Base-by-base conservation (phyloP, 1,140 invertebrate species). In the Eumeta japonica region DNA sequence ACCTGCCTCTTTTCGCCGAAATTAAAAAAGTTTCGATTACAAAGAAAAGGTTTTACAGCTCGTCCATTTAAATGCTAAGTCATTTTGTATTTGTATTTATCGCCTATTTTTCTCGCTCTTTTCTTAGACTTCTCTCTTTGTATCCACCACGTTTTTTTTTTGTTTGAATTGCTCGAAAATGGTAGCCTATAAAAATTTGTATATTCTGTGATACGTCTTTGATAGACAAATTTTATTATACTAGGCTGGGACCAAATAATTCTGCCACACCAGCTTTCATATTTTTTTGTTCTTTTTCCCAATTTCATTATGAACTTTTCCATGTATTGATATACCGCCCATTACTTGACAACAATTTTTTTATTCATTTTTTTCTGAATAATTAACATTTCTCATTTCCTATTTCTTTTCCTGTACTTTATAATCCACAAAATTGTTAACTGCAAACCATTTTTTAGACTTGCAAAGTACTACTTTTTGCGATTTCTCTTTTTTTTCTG, bases 41-140 rank as follows among this genome's bases (percentile, higher is more conserved):
- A 59, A 42, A 45, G n/a, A 45, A 45, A 57, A 62, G 48, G 59
- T 50, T 37, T 41, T 45, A 55, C 54, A 44, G 51, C 53, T 42
- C 62, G 55, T 65, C 65, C 60, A 65, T 72, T 72, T 68, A 72
- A 67, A 72, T 67, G 61, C 58, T 62, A 67, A 67, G 54, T 56
- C 52, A 62, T 66, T 63, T 55, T 34, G 48, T 55, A 54, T 64
- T 56, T 51, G 58, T 57, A 65, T 66, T 68, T 54, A 59, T 59
- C 61, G 50, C 42, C 55, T n/a, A 67, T 52, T 64, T 70, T 66
- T 64, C 56, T 66, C 54, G 57, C 58, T 63, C 54, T 7, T 5
- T n/a, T 5, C 5, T 5, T 7, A 24, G n/a, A 24, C n/a, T 24
- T 24, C 20, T 24, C n/a, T 24, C n/a, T 24, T 5, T 24, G 20